phyloP scores from a whole-genome alignment of 2,113 vertebrate species.

The Vireo altiloquus region DNA sequence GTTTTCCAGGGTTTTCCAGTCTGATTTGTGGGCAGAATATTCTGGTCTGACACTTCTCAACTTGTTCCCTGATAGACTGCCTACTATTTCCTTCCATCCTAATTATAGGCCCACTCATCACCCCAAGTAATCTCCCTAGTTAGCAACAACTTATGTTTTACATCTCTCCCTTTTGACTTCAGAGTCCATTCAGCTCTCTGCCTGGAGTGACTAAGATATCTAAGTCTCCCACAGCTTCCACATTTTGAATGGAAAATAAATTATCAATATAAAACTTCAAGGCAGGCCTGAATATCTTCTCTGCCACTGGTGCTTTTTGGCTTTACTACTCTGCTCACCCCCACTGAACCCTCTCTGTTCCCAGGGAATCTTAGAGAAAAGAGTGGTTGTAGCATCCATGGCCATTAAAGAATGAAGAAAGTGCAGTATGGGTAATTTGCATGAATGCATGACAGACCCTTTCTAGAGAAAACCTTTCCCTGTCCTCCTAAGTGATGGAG shows the following conservation, averaged over 20 bases:
- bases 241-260: conserved; percentile 5
- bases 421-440: background rate
- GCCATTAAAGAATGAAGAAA: background rate
- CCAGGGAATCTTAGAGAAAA: background rate
- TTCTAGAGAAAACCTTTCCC: background rate
- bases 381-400: background rate
- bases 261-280: background rate
- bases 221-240: background rate
- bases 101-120: background rate
- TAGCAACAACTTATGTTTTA: background rate
- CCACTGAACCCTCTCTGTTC: background rate
- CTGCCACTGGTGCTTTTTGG: background rate
- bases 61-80: background rate
- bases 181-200: background rate
- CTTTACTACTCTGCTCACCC: background rate
- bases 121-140: background rate
- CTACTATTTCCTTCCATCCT: background rate
- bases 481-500: background rate
- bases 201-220: background rate
- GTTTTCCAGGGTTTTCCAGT: background rate
- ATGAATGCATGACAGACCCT: background rate
- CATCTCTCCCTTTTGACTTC: background rate
- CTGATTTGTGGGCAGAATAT: background rate
- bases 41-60: background rate
- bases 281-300: background rate